A percentile compares a stretch with the other conserved stretches of the same genome.
These are phyloP conservation scores for Enteromius trimaculatus DNA, from an alignment of 2,797 vertebrate genomes.

Conservation along the genomic window DNA sequence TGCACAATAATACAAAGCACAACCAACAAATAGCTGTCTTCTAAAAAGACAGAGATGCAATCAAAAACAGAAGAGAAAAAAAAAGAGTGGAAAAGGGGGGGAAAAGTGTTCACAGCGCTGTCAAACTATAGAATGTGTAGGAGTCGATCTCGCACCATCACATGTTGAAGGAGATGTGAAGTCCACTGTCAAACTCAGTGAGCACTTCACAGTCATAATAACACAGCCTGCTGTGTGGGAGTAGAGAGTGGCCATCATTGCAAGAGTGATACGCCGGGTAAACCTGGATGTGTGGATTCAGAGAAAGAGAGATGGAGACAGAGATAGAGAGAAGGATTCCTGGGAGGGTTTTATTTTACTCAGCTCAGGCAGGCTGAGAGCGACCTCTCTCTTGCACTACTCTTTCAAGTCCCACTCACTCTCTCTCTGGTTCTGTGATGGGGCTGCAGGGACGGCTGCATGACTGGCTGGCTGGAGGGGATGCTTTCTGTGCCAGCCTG, in stretches of 20 bases:
- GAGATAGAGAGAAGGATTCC: constrained; percentile 53
- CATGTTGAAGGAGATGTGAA: constrained; percentile 52
- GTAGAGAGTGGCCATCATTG: constrained; percentile 51
- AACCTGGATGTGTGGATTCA: constrained; percentile 51
- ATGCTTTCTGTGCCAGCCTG: constrained; percentile 54
- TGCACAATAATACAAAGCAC: constrained; percentile 15
- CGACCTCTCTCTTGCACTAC: constrained; percentile 77
- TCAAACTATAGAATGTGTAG: constrained; percentile 59
- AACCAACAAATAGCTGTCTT: constrained; percentile 27
- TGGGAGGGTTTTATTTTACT: constrained; percentile 61
- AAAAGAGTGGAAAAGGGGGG: constrained; percentile 6
- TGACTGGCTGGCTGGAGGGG: constrained; percentile 46
- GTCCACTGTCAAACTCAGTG: constrained; percentile 57
- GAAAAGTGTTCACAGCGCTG: constrained; percentile 14
- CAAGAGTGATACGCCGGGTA: constrained; percentile 59
- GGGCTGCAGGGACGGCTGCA: constrained; percentile 73
- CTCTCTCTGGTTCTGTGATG: constrained; percentile 76
- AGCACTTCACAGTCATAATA: constrained; percentile 60
- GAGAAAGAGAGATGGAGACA: constrained; percentile 64
- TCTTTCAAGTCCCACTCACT: constrained; percentile 83
- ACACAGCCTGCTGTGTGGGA: constrained; percentile 58
- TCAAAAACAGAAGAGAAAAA: constrained; percentile 24
- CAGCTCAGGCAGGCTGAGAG: constrained; percentile 71
- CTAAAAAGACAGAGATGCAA: constrained; percentile 30
- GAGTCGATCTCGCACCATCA: constrained; percentile 57